Conservation (phyloP, 2,113 vertebrate genomes). For the Climacteris rufus region DNA sequence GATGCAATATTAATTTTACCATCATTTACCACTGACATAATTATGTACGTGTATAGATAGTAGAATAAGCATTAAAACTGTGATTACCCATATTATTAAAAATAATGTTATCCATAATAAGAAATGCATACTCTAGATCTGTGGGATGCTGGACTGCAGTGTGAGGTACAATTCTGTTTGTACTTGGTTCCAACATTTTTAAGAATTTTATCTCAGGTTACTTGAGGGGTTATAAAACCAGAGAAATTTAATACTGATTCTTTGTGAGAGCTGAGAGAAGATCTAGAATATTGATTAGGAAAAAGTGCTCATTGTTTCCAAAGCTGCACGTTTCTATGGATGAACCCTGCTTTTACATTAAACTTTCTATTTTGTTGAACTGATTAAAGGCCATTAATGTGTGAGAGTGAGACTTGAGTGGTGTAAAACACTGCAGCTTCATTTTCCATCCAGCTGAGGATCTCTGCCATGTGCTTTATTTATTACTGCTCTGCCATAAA, state of each 20-base stretch:
- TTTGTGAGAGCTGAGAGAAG: background rate
- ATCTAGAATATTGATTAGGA: background rate
- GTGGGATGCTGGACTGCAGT: background rate
- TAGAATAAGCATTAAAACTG: background rate
- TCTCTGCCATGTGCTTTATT: background rate
- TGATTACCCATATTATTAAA: background rate
- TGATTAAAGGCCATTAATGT: background rate
- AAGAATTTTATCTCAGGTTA: background rate
- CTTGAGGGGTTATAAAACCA: background rate
- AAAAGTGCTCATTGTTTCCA: background rate
- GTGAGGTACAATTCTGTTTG: background rate
- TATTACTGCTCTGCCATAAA: background rate
- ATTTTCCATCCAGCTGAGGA: background rate
- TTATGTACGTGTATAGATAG: background rate
- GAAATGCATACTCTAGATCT: background rate
- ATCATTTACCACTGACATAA: background rate
- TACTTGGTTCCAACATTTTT: background rate
- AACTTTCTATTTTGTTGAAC: background rate
- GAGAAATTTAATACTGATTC: background rate
- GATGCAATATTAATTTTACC: background rate
- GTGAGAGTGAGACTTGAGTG: background rate
- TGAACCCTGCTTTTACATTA: background rate
- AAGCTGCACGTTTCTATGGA: background rate
- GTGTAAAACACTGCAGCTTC: background rate
- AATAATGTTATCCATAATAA: background rate